Evolutionary conservation across 2,113 vertebrate genomes (phyloP).

Genomic region (Himantopus leucocephalus): DNA sequence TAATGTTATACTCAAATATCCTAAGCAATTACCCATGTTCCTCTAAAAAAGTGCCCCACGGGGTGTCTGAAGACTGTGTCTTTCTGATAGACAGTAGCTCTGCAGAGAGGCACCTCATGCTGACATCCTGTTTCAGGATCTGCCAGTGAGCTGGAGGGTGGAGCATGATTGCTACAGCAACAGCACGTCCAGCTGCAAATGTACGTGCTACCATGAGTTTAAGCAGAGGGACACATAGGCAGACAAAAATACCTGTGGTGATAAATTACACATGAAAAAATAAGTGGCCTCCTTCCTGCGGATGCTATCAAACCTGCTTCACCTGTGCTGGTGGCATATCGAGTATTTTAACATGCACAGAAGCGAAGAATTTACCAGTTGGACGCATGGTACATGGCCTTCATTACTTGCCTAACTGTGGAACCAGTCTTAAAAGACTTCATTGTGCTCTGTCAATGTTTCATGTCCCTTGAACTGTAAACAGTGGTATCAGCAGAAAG

Average conservation of each 20-base stretch:
- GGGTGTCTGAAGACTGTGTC: slow-evolving; percentile 29
- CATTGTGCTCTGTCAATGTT: neutral
- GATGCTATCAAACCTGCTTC: slow-evolving; percentile 21
- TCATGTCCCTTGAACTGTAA: neutral
- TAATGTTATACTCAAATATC: slow-evolving; percentile 60
- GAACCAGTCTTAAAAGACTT: neutral
- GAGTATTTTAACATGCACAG: neutral
- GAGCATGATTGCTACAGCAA: slow-evolving; percentile 53
- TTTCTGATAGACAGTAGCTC: slow-evolving; percentile 44
- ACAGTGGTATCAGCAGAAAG: neutral
- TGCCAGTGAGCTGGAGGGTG: slow-evolving; percentile 33
- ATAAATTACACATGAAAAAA: slow-evolving; percentile 48
- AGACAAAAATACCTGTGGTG: slow-evolving; percentile 59
- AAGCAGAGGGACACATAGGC: slow-evolving; percentile 45
- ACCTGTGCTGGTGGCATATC: slow-evolving; percentile 10
- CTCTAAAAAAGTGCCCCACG: slow-evolving; percentile 32
- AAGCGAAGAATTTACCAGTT: neutral
- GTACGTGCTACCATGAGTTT: slow-evolving; percentile 47
- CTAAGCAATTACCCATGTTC: slow-evolving; percentile 44
- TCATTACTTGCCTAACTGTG: neutral
- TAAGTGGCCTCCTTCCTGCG: slow-evolving; percentile 62
- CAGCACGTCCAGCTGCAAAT: slow-evolving; percentile 52
- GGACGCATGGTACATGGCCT: neutral
- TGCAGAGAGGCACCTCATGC: slow-evolving; percentile 38
- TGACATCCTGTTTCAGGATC: slow-evolving; percentile 57